Conservation (phyloP, 2,113 vertebrate genomes). For the Prionailurus viverrinus region DNA sequence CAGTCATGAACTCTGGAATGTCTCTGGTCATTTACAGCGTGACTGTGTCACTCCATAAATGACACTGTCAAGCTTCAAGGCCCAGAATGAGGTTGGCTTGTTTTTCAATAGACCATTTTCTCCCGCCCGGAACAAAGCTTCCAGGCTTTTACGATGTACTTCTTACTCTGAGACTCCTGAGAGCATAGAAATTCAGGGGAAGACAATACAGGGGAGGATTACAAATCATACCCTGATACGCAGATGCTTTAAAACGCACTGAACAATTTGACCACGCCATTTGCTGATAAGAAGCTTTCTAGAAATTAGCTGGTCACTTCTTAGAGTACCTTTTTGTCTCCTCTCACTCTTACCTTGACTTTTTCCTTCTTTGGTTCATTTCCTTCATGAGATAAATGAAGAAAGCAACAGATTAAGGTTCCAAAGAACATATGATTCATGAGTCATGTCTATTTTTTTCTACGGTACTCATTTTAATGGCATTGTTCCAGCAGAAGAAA, state of each 20-base stretch:
- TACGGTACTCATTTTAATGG: slow-evolving; percentile 69
- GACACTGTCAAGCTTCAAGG: slow-evolving; percentile 60
- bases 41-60: slow-evolving; percentile 77
- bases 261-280: neutral
- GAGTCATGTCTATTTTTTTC: slow-evolving; percentile 78
- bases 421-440: slow-evolving; percentile 78
- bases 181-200: neutral
- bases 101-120: slow-evolving; percentile 67
- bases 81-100: slow-evolving; percentile 59
- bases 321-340: slow-evolving; percentile 26
- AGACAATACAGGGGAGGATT: neutral
- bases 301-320: slow-evolving; percentile 68
- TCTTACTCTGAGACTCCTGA: neutral
- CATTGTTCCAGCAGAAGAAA: slow-evolving; percentile 80
- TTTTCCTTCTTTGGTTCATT: slow-evolving; percentile 72
- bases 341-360: slow-evolving; percentile 53
- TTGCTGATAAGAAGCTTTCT: slow-evolving; percentile 68
- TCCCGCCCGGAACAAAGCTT: slow-evolving; percentile 59
- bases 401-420: slow-evolving; percentile 73
- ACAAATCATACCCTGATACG: neutral
- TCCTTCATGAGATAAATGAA: slow-evolving; percentile 77
- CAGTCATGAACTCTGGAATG: slow-evolving; percentile 82
- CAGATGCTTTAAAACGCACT: neutral
- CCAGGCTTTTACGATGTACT: neutral
- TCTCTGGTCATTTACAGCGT: slow-evolving; percentile 80